Conservation (phyloP, 2,113 vertebrate species). For the Gavialis gangeticus region DNA sequence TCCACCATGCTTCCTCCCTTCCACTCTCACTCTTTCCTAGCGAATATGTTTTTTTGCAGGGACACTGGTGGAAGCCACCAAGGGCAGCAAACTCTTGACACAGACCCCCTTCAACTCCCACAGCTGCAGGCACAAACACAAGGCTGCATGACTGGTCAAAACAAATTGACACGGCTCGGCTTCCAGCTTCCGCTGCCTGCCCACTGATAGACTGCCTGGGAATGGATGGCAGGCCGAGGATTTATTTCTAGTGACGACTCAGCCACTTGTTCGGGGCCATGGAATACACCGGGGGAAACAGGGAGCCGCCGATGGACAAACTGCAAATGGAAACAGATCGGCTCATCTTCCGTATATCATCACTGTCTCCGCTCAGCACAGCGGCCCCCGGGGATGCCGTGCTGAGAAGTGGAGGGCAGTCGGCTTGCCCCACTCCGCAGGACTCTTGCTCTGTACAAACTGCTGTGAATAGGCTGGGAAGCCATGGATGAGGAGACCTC, state of each 20-base stretch:
- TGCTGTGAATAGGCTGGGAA: not conserved
- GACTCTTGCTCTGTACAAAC: not conserved
- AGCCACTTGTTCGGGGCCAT: not conserved
- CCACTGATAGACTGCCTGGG: not conserved
- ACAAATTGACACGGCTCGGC: not conserved
- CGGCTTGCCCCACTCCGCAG: not conserved
- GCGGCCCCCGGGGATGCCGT: not conserved
- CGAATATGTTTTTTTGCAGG: not conserved
- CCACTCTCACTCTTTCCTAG: not conserved
- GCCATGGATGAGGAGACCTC: not conserved
- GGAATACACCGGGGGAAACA: not conserved
- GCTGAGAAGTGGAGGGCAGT: not conserved
- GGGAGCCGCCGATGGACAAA: not conserved
- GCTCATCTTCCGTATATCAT: not conserved
- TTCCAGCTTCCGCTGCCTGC: not conserved
- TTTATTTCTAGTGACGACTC: not conserved
- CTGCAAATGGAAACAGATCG: not conserved
- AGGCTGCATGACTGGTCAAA: not conserved
- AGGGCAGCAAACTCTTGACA: too few species aligned
- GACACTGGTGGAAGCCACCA: not conserved
- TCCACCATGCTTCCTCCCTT: not conserved
- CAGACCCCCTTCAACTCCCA: not conserved
- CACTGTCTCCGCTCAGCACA: not conserved
- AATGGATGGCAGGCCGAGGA: not conserved
- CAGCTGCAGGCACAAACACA: not conserved